Evolutionary conservation across 1,140 invertebrate species (phyloP).

Genomic region (Euschistus heros): DNA sequence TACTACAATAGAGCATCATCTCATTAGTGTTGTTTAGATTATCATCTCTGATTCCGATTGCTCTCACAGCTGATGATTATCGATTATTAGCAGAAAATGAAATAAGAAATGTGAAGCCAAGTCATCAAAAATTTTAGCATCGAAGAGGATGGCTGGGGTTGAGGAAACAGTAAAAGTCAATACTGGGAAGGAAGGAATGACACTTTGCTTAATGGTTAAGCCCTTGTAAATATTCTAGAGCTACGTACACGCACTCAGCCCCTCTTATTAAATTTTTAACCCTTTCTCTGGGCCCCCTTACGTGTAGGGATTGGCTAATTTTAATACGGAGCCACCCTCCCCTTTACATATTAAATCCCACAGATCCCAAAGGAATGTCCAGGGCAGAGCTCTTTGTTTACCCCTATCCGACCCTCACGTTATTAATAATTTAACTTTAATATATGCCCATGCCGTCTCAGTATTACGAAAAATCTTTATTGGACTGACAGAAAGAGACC

Average conservation of each 20-base stretch:
- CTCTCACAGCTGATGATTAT: neutral
- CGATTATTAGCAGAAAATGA: neutral
- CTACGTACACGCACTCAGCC: slow-evolving; percentile 17
- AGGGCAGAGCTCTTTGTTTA: slow-evolving; percentile 4
- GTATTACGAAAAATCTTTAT: slow-evolving; percentile 15
- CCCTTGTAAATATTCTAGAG: slow-evolving; percentile 23
- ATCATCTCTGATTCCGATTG: neutral
- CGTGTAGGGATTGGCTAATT: slow-evolving; percentile 23
- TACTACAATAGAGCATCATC: neutral
- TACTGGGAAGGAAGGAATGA: slow-evolving; percentile 23
- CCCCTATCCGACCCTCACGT: neutral
- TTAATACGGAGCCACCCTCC: slow-evolving; percentile 19
- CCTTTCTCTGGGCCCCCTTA: slow-evolving; percentile 20
- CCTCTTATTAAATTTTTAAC: slow-evolving; percentile 20
- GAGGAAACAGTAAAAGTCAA: slow-evolving; percentile 23
- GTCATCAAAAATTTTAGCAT: neutral
- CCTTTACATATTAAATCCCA: slow-evolving; percentile 1
- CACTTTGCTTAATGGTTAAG: slow-evolving; percentile 23
- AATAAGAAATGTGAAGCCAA: neutral
- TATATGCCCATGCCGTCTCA: slow-evolving; percentile 1
- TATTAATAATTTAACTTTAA: slow-evolving; percentile 15
- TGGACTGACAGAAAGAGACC: slow-evolving; percentile 10
- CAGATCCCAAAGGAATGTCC: slow-evolving; percentile 11
- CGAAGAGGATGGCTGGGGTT: neutral
- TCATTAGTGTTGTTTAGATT: neutral